Evolutionary conservation across 2,888 invertebrate species (phyloP).

Genomic region (Perizoma affinitatum): DNA sequence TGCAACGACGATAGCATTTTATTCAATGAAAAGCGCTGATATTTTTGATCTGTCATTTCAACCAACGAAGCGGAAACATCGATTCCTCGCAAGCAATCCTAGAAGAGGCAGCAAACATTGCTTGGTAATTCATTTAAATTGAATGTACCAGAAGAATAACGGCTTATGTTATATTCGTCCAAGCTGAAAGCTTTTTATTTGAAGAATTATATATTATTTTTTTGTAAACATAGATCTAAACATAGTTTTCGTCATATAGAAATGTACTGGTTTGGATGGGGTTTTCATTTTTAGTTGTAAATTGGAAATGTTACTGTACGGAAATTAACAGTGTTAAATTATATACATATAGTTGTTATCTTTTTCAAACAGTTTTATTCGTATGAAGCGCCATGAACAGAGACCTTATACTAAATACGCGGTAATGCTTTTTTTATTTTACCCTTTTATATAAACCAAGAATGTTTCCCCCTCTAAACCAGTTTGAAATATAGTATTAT

Average conservation of each 20-base stretch:
- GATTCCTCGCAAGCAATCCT: too few relatives aligned
- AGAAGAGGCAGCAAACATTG: too few relatives aligned
- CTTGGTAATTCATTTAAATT: too few relatives aligned
- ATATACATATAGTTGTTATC: not conserved
- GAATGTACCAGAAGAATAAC: too few relatives aligned
- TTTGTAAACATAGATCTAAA: not conserved
- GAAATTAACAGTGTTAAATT: not conserved
- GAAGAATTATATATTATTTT: not conserved
- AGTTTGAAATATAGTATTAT: conserved; percentile 1
- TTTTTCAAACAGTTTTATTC: conserved; percentile 11
- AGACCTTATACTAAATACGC: not conserved
- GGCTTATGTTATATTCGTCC: too few relatives aligned
- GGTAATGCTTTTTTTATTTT: conserved; percentile 11
- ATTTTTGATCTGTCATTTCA: too few relatives aligned
- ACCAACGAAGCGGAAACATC: too few relatives aligned
- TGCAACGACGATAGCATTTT: too few relatives aligned
- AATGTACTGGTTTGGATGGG: conserved; percentile 29
- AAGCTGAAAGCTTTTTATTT: too few relatives aligned
- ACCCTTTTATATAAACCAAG: not conserved
- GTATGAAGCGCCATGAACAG: conserved; percentile 5
- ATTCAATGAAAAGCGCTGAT: too few relatives aligned
- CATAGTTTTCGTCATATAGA: not conserved
- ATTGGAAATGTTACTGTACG: conserved; percentile 4
- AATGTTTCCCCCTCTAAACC: conserved; percentile 28
- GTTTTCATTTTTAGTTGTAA: conserved; percentile 20